Conservation (phyloP, 1,140 invertebrate genomes). For the Dendrolimus punctatus region DNA sequence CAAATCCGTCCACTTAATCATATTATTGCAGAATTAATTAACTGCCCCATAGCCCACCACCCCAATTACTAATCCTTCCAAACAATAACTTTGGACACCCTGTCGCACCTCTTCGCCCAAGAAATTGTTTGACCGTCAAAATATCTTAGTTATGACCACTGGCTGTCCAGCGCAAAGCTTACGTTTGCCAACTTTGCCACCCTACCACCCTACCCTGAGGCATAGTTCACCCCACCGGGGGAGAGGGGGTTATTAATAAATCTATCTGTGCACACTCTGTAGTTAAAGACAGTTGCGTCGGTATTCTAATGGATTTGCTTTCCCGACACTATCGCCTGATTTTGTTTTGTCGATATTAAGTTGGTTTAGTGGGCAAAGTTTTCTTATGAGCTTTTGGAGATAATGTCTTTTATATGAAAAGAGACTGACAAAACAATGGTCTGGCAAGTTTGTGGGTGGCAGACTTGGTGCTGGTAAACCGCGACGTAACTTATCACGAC, state of each 20-base stretch:
- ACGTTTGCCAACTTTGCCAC: constrained; percentile 57
- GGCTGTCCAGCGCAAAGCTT: constrained; percentile 62
- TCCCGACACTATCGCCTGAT: constrained; percentile 20
- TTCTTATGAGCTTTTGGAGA: constrained; percentile 2
- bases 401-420: neutral
- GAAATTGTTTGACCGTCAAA: constrained; percentile 68
- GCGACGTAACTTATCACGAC: too few species aligned
- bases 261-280: constrained; percentile 65
- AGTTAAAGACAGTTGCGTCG: constrained; percentile 54
- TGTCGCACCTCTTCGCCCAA: constrained; percentile 41
- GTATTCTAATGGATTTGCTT: constrained; percentile 37
- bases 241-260: constrained; percentile 58
- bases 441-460: too few species aligned
- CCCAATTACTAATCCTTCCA: constrained; percentile 24
- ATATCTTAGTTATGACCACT: constrained; percentile 70
- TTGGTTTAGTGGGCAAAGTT: constrained; percentile 6
- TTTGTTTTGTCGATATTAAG: constrained; percentile 3
- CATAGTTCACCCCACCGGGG: constrained; percentile 36
- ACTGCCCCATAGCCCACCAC: neutral
- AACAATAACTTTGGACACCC: constrained; percentile 50
- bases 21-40: constrained; percentile 46
- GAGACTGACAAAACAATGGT: too few species aligned
- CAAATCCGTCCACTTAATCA: constrained; percentile 24
- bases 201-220: constrained; percentile 32
- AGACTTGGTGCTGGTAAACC: too few species aligned